These are phyloP conservation scores for Alca torda DNA, from an alignment of 2,797 vertebrate genomes.

Conservation along the genomic window DNA sequence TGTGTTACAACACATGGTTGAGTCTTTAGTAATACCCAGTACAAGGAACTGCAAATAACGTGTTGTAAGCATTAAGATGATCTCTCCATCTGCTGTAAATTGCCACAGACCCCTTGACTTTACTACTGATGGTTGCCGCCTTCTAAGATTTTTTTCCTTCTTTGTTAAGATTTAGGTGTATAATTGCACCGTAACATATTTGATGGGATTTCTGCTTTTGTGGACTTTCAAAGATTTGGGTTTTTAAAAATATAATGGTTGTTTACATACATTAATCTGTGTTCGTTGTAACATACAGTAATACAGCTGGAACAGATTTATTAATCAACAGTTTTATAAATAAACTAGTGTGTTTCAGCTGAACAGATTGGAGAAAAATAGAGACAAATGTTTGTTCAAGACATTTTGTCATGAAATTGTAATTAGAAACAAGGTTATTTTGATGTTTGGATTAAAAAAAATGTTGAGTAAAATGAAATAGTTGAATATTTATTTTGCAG, in stretches of 20 bases:
- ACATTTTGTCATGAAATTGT: conserved; percentile 46
- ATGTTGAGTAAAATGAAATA: conserved; percentile 44
- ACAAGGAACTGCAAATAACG: neutral
- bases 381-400: conserved; percentile 42
- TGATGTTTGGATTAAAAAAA: conserved; percentile 62
- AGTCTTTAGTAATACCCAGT: neutral
- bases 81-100: neutral
- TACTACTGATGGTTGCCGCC: neutral
- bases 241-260: neutral
- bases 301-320: conserved; percentile 53
- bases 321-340: conserved; percentile 38
- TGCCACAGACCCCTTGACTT: neutral
- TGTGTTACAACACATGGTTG: neutral
- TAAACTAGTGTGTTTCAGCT: neutral
- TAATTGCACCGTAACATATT: neutral
- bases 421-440: conserved; percentile 60
- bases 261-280: conserved; percentile 26
- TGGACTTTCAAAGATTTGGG: neutral
- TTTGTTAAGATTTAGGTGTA: neutral
- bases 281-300: neutral
- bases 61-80: neutral
- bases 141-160: neutral
- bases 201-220: neutral
- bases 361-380: conserved; percentile 24
- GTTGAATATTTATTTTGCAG: conserved; percentile 53